Evolutionary conservation across 2,113 vertebrate genomes (phyloP).

Genomic region (Hypomesus transpacificus): DNA sequence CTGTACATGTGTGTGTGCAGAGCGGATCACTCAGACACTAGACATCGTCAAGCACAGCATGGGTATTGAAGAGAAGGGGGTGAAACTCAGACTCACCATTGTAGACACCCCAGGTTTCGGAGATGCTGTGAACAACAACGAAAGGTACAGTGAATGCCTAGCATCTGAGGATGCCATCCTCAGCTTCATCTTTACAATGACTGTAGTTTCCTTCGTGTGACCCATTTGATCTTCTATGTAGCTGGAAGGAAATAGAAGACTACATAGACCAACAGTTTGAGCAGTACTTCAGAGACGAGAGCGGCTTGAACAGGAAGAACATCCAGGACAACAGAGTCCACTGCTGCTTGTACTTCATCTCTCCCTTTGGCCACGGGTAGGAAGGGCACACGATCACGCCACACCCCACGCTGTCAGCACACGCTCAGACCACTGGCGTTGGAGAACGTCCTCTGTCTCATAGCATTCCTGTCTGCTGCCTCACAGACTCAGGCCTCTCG

Average conservation of each 20-base stretch:
- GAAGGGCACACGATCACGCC: background rate
- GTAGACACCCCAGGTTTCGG: conserved; percentile 77
- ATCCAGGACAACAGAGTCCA: conserved; percentile 77
- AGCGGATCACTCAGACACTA: conserved; percentile 69
- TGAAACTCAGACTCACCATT: conserved; percentile 71
- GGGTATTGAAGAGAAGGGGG: conserved; percentile 92
- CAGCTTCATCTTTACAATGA: background rate
- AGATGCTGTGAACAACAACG: conserved; percentile 70
- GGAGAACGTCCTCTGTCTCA: background rate
- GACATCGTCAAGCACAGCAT: conserved; percentile 79
- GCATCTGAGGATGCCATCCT: background rate
- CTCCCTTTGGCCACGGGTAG: conserved; percentile 75
- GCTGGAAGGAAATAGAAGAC: conserved; percentile 65
- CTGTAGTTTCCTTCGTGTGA: background rate
- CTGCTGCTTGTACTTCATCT: conserved; percentile 78
- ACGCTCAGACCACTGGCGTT: background rate
- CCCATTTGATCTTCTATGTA: conserved; percentile 29
- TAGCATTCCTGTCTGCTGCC: background rate
- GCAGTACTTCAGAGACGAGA: conserved; percentile 72
- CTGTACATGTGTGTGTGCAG: conserved; percentile 37
- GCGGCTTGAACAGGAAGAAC: conserved; percentile 71
- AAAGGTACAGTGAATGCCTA: conserved; percentile 39
- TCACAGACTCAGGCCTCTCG: conserved; percentile 68
- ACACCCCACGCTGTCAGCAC: background rate
- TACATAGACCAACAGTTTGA: conserved; percentile 75